Evolutionary conservation across 37 sponge, comb jelly and placozoan genomes (phyloP), one percentile per base, ranked within the genome.

Genomic region (Beroe ovata): DNA sequence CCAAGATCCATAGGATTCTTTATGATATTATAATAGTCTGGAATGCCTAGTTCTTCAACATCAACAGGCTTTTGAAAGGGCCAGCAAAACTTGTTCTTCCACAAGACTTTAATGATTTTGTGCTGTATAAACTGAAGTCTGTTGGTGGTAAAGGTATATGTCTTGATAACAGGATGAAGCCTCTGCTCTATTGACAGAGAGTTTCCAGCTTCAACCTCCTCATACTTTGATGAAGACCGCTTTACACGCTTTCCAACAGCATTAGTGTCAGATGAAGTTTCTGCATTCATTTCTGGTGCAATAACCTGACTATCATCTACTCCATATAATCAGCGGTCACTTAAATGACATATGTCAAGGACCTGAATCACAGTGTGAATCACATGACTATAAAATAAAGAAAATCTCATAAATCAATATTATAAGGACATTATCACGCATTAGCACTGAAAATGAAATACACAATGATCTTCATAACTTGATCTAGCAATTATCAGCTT

Each of bases 21-120:
- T 28, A 98, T 64, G 0, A 98, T 91, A 23, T 90, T 72, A 89
- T 91, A 95, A 88, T 98, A 98, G 71, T 98, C 99, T 30, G 99
- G 99, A 22, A 97, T 77, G 32, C 90, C 89, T 1, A 97, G 92
- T 30, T 95, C 90, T 25, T 90, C 92, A n/a, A 93, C 93, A 88
- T 97, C 99, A 18, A 97, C 99, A 30, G 99, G 96, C 66, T 97
- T 93, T 2, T 92, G 95, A 89, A 97, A 97, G 0, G 99, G 99
- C 99, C 99, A 97, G 34, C 95, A 93, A 64, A 91, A 95, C 33
- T 93, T 92, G 89, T 97, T 95, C 64, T 95, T 91, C 95, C 95
- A 95, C 39, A 95, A 60, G 25, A 91, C 92, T 39, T 94, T 84
- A 32, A 93, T 41, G 0, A 95, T 91, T 64, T 59, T 93, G 34